Evolutionary conservation across 2,797 vertebrate genomes (phyloP).

Genomic region (Artibeus jamaicensis): DNA sequence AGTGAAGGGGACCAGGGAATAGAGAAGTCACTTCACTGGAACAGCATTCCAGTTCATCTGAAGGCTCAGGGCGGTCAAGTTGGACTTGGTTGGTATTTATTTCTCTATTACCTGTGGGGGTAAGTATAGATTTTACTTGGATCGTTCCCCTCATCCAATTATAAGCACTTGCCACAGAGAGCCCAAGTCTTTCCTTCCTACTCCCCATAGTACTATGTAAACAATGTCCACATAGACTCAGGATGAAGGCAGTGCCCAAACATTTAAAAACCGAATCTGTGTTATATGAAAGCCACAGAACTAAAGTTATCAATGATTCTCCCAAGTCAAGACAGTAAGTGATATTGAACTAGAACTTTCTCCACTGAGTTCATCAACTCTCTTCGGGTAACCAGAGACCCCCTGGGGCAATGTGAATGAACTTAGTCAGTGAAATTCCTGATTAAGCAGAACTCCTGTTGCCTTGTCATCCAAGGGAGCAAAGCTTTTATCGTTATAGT

Average conservation of each 20-base stretch:
- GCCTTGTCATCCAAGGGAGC: not conserved
- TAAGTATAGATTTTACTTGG: not conserved
- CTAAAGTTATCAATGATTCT: slow-evolving; percentile 7
- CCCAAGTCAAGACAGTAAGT: not conserved
- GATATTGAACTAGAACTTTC: slow-evolving; percentile 25
- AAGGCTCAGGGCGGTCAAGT: not conserved
- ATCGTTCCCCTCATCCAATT: not conserved
- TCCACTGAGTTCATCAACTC: not conserved
- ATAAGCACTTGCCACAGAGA: slow-evolving; percentile 18
- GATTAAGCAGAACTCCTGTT: slow-evolving; percentile 11
- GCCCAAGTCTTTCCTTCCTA: slow-evolving; percentile 17
- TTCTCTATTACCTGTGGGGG: not conserved
- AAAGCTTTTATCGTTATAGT: slow-evolving; percentile 57
- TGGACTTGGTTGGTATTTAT: not conserved
- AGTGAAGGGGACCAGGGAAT: not conserved
- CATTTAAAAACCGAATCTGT: not conserved
- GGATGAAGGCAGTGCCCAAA: not conserved
- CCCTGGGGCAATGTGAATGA: slow-evolving; percentile 20
- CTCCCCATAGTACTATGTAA: not conserved
- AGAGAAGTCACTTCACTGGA: not conserved
- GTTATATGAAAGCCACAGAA: not conserved
- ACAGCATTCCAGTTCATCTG: not conserved
- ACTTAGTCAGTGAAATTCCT: slow-evolving; percentile 42
- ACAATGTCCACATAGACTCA: not conserved
- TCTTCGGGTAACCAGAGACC: not conserved